Evolutionary conservation across 2,113 vertebrate genomes (phyloP).

Genomic region (Entomyzon cyanotis): DNA sequence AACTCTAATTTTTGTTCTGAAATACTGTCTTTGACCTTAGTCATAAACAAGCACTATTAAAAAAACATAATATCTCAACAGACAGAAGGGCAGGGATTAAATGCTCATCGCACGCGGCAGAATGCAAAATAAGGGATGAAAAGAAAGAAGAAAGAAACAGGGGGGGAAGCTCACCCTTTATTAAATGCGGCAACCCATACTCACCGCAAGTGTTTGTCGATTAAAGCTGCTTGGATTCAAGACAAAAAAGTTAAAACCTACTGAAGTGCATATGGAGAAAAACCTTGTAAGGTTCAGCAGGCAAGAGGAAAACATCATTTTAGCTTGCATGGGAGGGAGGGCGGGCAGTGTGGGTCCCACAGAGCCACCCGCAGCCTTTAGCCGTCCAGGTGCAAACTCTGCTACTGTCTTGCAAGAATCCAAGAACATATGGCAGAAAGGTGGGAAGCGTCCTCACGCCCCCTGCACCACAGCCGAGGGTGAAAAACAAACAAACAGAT

Average conservation of each 20-base stretch:
- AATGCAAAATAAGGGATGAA: conserved; percentile 66
- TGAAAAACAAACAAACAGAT: background rate
- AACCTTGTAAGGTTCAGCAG: background rate
- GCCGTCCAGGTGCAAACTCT: background rate
- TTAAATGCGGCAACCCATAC: background rate
- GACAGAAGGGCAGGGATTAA: conserved; percentile 80
- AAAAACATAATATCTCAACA: conserved; percentile 80
- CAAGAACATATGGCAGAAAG: conserved; percentile 37
- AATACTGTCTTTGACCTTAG: conserved; percentile 82
- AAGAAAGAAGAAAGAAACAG: background rate
- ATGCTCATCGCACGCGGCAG: conserved; percentile 36
- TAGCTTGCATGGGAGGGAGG: background rate
- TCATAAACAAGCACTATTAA: conserved; percentile 83
- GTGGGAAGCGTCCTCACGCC: background rate
- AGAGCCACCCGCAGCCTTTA: background rate
- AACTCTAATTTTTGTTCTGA: conserved; percentile 83
- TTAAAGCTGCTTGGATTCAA: conserved; percentile 17
- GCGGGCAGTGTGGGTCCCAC: background rate
- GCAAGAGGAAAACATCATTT: accelerated
- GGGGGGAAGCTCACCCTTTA: background rate
- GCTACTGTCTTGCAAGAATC: background rate
- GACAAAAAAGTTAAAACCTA: conserved; percentile 45
- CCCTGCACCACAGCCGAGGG: background rate
- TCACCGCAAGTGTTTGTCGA: background rate
- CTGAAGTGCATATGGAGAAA: background rate